Percentiles rank a stretch among this genome's conserved stretches.
Evolutionary conservation across 2,797 vertebrate species (phyloP).

Genomic region (Halcyon badia): DNA sequence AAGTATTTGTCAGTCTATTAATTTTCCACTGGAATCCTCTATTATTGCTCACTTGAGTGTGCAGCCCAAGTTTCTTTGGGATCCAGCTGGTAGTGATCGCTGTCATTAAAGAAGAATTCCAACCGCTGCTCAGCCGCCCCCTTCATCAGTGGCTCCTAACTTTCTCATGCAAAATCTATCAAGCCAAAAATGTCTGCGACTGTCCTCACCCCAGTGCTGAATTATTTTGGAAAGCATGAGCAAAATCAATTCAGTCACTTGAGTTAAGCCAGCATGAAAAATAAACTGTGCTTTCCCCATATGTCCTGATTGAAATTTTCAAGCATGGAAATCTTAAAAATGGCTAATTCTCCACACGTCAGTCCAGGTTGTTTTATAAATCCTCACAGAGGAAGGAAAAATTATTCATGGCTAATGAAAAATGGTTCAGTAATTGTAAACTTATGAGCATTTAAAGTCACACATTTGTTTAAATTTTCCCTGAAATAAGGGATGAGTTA

Average conservation of each 20-base stretch:
- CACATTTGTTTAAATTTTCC: slow-evolving; percentile 40
- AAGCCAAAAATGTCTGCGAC: not conserved
- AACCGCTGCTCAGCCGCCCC: not conserved
- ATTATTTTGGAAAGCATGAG: slow-evolving; percentile 43
- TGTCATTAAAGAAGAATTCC: slow-evolving; percentile 32
- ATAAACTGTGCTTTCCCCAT: not conserved
- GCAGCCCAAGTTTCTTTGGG: not conserved
- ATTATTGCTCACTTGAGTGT: slow-evolving; percentile 41
- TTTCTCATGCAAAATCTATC: slow-evolving; percentile 46
- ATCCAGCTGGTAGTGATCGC: slow-evolving; percentile 24
- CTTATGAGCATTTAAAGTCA: slow-evolving; percentile 40
- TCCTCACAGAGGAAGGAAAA: slow-evolving; percentile 45
- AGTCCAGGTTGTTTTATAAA: slow-evolving; percentile 53
- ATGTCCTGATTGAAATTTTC: slow-evolving; percentile 55
- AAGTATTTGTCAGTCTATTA: slow-evolving; percentile 65
- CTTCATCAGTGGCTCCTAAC: not conserved
- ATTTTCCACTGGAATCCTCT: slow-evolving; percentile 65
- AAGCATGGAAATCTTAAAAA: slow-evolving; percentile 66
- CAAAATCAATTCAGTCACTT: slow-evolving; percentile 56
- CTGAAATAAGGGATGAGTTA: not conserved
- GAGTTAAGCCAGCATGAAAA: slow-evolving; percentile 58
- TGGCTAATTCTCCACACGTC: slow-evolving; percentile 50
- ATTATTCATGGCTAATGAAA: slow-evolving; percentile 58
- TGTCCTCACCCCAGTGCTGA: slow-evolving; percentile 19
- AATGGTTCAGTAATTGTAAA: slow-evolving; percentile 53